These are phyloP conservation scores for Agapornis roseicollis DNA, from an alignment of 2,113 vertebrate genomes.

Conservation along the genomic window DNA sequence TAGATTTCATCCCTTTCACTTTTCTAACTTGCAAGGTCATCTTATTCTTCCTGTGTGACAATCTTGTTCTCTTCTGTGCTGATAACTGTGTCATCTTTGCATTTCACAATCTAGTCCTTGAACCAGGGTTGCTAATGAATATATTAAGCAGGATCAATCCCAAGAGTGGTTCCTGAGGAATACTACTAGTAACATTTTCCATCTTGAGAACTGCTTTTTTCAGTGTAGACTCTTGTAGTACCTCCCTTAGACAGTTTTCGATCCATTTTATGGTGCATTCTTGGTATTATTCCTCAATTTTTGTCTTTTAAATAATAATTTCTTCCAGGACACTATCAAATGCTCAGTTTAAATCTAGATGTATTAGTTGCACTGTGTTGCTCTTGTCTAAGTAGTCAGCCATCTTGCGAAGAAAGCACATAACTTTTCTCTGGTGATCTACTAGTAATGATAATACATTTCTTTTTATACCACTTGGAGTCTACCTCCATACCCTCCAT, in stretches of 20 bases:
- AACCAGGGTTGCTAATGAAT: background rate
- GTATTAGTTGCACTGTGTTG: background rate
- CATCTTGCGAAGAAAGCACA: background rate
- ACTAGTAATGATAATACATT: background rate
- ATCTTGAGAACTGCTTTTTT: background rate
- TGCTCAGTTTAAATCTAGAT: background rate
- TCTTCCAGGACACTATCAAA: background rate
- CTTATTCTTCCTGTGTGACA: background rate
- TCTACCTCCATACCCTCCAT: background rate
- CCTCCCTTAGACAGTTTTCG: background rate
- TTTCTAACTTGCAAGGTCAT: background rate
- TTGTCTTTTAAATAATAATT: background rate
- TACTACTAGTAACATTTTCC: background rate
- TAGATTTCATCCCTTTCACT: background rate
- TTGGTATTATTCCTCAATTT: background rate
- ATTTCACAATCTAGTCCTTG: background rate
- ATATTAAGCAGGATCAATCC: background rate
- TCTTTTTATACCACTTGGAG: background rate
- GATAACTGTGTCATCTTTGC: background rate
- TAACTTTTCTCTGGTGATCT: background rate
- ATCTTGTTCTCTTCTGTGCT: background rate
- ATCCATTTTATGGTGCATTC: background rate
- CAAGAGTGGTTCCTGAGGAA: background rate
- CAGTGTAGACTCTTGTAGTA: background rate
- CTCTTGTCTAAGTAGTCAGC: background rate